Percentiles rank a stretch among this genome's conserved stretches.
Conservation (phyloP, 2,113 vertebrate species). For the Rhea pennata region DNA sequence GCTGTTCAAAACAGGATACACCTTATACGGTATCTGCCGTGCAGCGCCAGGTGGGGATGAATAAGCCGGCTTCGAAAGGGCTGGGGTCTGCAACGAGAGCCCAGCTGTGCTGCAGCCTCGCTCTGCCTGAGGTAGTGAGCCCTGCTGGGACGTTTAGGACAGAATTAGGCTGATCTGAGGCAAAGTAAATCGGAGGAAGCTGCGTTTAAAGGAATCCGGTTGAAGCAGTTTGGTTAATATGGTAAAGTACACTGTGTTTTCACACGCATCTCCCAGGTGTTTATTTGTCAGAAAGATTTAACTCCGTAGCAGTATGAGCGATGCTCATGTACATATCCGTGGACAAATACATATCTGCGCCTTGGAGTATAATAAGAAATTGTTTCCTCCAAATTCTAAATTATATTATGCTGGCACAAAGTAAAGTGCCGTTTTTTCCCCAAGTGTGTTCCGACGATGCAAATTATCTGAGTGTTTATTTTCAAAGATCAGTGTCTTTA, state of each 20-base stretch:
- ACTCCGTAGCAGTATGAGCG: no score
- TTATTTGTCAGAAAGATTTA: background rate
- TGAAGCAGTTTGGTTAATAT: no score
- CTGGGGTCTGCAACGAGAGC: no score
- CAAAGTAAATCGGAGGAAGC: background rate
- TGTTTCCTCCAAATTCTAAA: background rate
- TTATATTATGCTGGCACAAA: background rate
- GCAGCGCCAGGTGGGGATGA: no score
- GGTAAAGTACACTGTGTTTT: background rate
- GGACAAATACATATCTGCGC: no score
- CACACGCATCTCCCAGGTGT: background rate
- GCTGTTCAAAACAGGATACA: no score
- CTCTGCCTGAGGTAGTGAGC: no score
- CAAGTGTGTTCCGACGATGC: no score
- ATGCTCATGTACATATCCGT: fast-evolving
- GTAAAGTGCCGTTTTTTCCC: background rate
- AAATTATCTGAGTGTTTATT: background rate
- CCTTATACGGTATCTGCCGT: no score
- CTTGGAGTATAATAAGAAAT: fast-evolving
- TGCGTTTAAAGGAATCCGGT: background rate
- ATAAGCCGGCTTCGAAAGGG: no score
- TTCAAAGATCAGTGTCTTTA: background rate
- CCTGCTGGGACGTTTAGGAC: no score
- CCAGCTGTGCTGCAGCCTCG: no score
- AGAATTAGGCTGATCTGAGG: background rate